Evolutionary conservation across 2,888 invertebrate species (phyloP), one percentile per base, ranked within the genome.

Genomic region (Neoaliturus tenellus): DNA sequence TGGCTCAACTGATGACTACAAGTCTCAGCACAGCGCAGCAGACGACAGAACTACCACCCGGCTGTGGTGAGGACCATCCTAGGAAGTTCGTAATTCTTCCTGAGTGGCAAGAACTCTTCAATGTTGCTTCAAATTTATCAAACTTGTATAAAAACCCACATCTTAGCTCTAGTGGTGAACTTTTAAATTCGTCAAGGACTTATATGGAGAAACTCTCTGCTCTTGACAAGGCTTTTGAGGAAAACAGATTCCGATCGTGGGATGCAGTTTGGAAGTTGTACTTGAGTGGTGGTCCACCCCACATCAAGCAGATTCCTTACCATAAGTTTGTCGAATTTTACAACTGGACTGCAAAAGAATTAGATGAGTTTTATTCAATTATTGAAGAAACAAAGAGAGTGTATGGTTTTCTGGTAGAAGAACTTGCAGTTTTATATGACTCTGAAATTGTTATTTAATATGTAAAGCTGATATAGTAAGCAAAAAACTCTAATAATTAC

Each of bases 191-290:
- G 4, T 44, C 75, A 10, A 75, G 28, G 48, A 28, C 28, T 3
- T 75, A 75, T 28, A 23, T 75, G 8, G 41, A 75, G 41, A 28
- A 48, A 44, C 6, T 75, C 10, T 35, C 28, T 14, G 48, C 2
- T 4, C 75, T 75, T 25, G 44, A 75, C 10, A 75, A 28, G 28
- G 75, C 44, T 12, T 28, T 44, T 44, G 48, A 75, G 17, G 48
- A 23, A 12, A 75, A 75, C 31, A 75, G 28, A n/a, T 44, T 28
- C n/a, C 44, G 75, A 41, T 44, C 44, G 25, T 28, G 44, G 75
- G 75, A 75, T 44, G 48, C 75, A 25, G 44, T 75, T 44, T 44
- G 75, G 75, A 48, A 75, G 44, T 23, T 75, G 23, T 75, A 75
- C 20, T 25, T 75, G n/a, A 14, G 28, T 12, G 75, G 75, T 8